Evolutionary conservation across 1,140 invertebrate species (phyloP), one percentile per base, ranked within the genome.

Genomic region (Diorhabda carinulata): DNA sequence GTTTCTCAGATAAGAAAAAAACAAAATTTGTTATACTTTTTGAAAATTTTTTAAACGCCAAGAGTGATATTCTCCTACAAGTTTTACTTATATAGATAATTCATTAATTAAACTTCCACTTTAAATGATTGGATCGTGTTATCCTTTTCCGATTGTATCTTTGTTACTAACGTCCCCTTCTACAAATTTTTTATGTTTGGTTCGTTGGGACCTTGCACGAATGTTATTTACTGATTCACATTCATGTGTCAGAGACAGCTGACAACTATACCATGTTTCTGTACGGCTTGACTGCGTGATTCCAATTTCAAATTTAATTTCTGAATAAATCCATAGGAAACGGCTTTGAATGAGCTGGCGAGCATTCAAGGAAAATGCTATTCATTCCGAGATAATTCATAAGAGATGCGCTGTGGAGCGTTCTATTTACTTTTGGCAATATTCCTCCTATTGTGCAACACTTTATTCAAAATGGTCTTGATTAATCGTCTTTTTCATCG

Each of bases 291-390:
- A 6, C 47, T 52, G 47, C 47, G 47, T 52, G 47, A 52, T 52
- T 52, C 47, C 47, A 52, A 52, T 52, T 52, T 52, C 47, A 52
- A 52, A 52, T 52, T 52, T 52, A 52, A 52, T 52, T 52, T 52
- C 47, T 52, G 47, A 52, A 52, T 52, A 52, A 52, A 52, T 52
- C 47, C 47, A 52, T 52, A 52, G 47, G 47, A 52, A 52, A 52
- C 47, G 47, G 47, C 25, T 52, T 52, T 52, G 47, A 52, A 52
- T 52, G 47, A 52, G 47, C 47, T 52, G 47, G 47, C 47, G 47
- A 52, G 47, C 47, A 52, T 52, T 52, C 47, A 52, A 52, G 47
- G 47, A 52, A 52, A 52, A 52, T 52, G 47, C 47, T 52, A 52
- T 52, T 52, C 47, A 52, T 52, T 52, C n/a, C n/a, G 6, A 52